Conservation (phyloP, 2,888 invertebrate species). For the Pseudococcus jackbeardsleyi region DNA sequence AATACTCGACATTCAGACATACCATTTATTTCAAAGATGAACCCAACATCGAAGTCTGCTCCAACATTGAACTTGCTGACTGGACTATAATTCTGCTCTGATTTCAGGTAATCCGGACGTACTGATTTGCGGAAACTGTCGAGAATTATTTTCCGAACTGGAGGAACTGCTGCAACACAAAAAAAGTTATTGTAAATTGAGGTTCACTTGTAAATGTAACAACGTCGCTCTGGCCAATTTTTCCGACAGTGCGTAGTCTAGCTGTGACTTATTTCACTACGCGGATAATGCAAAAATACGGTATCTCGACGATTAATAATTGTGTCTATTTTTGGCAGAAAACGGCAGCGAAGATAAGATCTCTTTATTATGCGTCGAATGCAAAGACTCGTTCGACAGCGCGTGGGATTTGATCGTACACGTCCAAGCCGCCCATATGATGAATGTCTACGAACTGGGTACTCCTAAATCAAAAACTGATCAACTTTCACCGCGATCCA, state of each 20-base stretch:
- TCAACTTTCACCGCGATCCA: constrained; percentile 65
- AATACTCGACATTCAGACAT: no score
- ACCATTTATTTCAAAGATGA: no score
- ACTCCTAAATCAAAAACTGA: constrained; percentile 67
- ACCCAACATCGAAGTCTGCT: no score
- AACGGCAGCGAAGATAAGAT: constrained; percentile 70
- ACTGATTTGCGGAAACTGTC: constrained; percentile 82
- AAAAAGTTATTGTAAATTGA: constrained; percentile 79
- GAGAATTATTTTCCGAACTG: constrained; percentile 80
- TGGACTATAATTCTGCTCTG: background rate
- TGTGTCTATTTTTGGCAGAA: constrained; percentile 34
- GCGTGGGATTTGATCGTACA: constrained; percentile 81
- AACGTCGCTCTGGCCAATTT: constrained; percentile 69
- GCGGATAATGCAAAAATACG: background rate
- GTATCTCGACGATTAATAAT: background rate
- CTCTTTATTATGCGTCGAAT: constrained; percentile 76
- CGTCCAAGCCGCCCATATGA: constrained; percentile 78
- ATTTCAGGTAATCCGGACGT: constrained; percentile 79
- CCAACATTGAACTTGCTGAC: no score
- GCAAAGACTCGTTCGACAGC: constrained; percentile 77
- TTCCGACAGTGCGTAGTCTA: constrained; percentile 60
- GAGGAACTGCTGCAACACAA: constrained; percentile 81
- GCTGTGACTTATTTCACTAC: background rate
- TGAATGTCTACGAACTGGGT: constrained; percentile 78
- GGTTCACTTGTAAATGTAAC: constrained; percentile 80